Base-by-base conservation (phyloP, 1,140 invertebrate genomes). In the Mycetomoellerius zeteki region DNA sequence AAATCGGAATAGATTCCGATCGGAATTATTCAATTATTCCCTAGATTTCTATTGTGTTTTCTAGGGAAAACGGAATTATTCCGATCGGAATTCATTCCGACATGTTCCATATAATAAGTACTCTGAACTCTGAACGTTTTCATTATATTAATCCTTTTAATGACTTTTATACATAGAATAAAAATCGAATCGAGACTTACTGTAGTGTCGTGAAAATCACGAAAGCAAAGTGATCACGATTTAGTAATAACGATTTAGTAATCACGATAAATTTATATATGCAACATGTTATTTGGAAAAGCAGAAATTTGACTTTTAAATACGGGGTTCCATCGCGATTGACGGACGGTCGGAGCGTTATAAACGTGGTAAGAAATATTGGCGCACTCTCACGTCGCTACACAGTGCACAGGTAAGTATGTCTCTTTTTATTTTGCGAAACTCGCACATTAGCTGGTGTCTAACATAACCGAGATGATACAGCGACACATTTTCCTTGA, bases 301-400 rank as follows among this genome's bases (percentile, higher is more conserved):
- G 24, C 7, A 5, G 19, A 33, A 52, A 60, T 47, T 43, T 60
- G 54, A 47, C 27, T 84, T 73, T 84, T 27, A 84, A 19, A 84
- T 73, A 10, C n/a, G 6, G 7, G 21, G 24, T 24, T 21, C 7
- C 10, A 14, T 60, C 56, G 33, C 12, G 30, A 67, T 54, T 10
- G 21, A 69, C n/a, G 1, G 14, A 43, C 10, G 2, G 8, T n/a
- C 21, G 10, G 2, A 3, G 24, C 24, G 16, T n/a, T 78, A 43
- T 43, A 30, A 71, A 71, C 30, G 10, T 12, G 21, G 6, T 43
- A 54, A 47, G 14, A 10, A 64, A 50, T 19, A 67, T 21, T 69
- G 8, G 7, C 30, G 37, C 14, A 56, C 43, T 65, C 21, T 77
- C 43, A 54, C 43, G 24, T 14, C 19, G 24, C 21, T 78, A 52